phyloP scores from a whole-genome alignment of 1,140 invertebrate species.

The Kradibia gibbosae region DNA sequence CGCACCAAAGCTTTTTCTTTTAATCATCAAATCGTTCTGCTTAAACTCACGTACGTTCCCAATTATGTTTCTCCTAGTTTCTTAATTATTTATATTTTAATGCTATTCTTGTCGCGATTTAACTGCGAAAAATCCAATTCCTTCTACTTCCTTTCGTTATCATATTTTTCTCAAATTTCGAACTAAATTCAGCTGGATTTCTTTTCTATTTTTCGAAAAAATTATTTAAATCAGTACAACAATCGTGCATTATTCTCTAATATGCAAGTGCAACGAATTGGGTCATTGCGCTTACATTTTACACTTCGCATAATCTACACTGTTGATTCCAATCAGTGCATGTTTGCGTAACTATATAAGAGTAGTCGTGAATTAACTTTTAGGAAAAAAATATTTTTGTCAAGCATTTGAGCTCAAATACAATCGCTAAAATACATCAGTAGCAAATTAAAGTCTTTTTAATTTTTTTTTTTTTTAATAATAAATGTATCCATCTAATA shows the following conservation, averaged over 20 bases:
- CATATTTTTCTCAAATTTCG: neutral
- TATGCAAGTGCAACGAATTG: conserved; percentile 17
- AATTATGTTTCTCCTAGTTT: neutral
- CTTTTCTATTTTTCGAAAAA: neutral
- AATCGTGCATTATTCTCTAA: neutral
- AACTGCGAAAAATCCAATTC: neutral
- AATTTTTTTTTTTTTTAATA: no score
- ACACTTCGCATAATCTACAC: conserved; percentile 3
- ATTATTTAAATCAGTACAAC: neutral
- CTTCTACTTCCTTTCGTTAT: neutral
- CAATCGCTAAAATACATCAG: neutral
- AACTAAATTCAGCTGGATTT: neutral
- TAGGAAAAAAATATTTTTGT: neutral
- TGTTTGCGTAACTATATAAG: neutral
- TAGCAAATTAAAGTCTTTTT: neutral
- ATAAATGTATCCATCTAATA: neutral
- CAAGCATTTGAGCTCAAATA: neutral
- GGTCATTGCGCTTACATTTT: conserved; percentile 38
- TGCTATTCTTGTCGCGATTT: neutral
- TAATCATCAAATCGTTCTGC: neutral
- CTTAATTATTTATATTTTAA: neutral
- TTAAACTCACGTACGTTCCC: neutral
- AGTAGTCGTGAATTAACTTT: neutral
- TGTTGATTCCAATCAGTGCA: conserved; percentile 13
- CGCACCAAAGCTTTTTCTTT: conserved; percentile 28